These are phyloP conservation scores for Cygnus buccinator DNA, from an alignment of 2,113 vertebrate genomes.

Conservation along the genomic window DNA sequence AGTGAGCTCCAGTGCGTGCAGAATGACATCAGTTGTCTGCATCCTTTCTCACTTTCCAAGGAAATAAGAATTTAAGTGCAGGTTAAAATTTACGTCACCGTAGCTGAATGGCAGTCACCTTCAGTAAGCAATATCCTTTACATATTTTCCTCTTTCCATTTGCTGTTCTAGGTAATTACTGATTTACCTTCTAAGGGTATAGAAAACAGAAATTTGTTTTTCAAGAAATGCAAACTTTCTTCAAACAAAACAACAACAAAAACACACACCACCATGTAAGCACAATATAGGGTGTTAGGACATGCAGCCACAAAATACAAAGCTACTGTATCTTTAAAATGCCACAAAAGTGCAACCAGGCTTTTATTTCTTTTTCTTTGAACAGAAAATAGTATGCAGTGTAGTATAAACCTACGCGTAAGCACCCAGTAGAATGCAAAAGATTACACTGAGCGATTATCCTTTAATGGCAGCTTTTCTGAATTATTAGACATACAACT, in stretches of 20 bases:
- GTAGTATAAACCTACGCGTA: not conserved
- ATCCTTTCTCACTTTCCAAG: not conserved
- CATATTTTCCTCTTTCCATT: not conserved
- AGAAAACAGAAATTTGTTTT: not conserved
- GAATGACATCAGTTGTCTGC: not conserved
- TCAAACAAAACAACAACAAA: not conserved
- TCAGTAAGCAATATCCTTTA: not conserved
- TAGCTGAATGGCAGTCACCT: not conserved
- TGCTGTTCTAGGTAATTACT: not conserved
- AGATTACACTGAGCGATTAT: conserved; percentile 30
- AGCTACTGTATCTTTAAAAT: not conserved
- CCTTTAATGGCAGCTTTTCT: conserved; percentile 52
- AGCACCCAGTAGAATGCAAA: not conserved
- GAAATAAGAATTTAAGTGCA: not conserved
- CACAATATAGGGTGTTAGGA: fast-evolving
- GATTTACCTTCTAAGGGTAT: not conserved
- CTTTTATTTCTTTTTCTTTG: not conserved
- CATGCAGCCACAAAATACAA: not conserved
- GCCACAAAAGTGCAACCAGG: not conserved
- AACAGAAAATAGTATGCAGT: not conserved
- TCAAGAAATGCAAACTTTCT: not conserved
- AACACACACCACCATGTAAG: not conserved
- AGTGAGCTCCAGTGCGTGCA: not conserved
- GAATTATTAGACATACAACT: not conserved
- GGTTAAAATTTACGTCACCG: not conserved